phyloP scores from a whole-genome alignment of 92 coral and sea anemone species.

The Phenganax stokvisi region DNA sequence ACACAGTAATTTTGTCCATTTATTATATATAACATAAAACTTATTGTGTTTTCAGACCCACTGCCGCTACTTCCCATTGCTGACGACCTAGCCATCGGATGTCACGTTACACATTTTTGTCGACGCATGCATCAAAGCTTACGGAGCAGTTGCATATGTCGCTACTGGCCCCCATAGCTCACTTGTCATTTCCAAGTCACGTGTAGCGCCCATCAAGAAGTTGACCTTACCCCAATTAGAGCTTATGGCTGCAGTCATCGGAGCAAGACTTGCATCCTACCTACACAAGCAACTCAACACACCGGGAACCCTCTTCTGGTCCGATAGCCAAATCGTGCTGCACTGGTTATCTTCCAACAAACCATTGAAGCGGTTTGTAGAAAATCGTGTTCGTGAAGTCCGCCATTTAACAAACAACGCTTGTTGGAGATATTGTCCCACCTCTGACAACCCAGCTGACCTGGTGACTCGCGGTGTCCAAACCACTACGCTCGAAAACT shows the following conservation, averaged over 20 bases:
- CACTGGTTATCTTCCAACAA: neutral
- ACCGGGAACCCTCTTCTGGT: neutral
- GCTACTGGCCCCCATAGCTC: neutral
- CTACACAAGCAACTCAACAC: neutral
- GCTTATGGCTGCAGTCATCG: slow-evolving; percentile 40
- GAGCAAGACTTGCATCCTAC: slow-evolving; percentile 21
- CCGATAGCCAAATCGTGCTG: neutral
- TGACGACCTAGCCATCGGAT: slow-evolving; percentile 4
- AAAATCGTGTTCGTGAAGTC: neutral
- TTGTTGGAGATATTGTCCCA: neutral
- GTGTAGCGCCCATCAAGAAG: slow-evolving; percentile 19
- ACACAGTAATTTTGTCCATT: neutral
- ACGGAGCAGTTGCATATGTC: slow-evolving; percentile 17
- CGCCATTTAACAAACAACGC: neutral
- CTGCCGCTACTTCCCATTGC: neutral
- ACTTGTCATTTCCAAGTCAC: slow-evolving; percentile 11
- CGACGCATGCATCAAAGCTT: neutral
- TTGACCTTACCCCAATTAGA: slow-evolving; percentile 42
- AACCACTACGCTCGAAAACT: neutral
- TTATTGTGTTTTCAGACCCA: neutral
- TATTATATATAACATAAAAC: neutral
- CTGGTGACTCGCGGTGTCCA: neutral
- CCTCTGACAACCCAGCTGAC: neutral
- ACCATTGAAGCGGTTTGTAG: slow-evolving; percentile 1
- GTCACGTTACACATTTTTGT: neutral